Conservation (phyloP, 2,888 invertebrate genomes). For the Trachelus tabidus region DNA sequence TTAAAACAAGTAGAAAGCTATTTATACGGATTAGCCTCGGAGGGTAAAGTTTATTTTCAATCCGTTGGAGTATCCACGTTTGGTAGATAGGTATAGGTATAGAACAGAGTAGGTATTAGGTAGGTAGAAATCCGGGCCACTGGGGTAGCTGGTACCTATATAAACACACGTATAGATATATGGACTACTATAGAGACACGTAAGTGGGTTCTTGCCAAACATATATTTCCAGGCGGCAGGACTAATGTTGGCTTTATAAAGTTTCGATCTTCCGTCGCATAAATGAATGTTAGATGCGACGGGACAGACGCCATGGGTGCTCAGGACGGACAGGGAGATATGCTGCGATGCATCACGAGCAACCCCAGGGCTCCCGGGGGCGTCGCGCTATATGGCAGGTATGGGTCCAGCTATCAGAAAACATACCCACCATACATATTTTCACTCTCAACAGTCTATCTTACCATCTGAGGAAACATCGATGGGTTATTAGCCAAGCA, state of each 20-base stretch:
- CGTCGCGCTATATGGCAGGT: neutral
- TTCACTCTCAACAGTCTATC: slow-evolving; percentile 33
- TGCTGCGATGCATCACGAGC: slow-evolving; percentile 39
- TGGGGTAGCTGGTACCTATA: neutral
- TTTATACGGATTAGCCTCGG: slow-evolving; percentile 48
- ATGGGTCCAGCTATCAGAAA: slow-evolving; percentile 10
- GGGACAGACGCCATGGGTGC: slow-evolving; percentile 24
- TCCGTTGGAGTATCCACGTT: slow-evolving; percentile 38
- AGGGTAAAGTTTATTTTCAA: slow-evolving; percentile 53
- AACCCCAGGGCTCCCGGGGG: slow-evolving; percentile 17
- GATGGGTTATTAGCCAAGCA: slow-evolving; percentile 32
- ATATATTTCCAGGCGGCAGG: slow-evolving; percentile 25
- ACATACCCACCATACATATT: slow-evolving; percentile 23
- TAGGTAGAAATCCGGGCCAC: neutral
- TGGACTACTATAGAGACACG: neutral
- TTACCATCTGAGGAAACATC: slow-evolving; percentile 48
- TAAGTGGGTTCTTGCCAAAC: slow-evolving; percentile 11
- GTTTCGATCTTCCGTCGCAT: slow-evolving; percentile 43
- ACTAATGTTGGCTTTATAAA: slow-evolving; percentile 54
- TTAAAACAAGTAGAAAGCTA: slow-evolving; percentile 43
- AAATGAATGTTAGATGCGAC: slow-evolving; percentile 51
- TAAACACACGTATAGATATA: neutral
- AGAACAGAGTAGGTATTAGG: neutral
- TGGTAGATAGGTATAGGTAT: neutral
- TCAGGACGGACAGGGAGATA: slow-evolving; percentile 36